phyloP scores from a whole-genome alignment of 2,113 vertebrate genomes.

The Rattus rattus region DNA sequence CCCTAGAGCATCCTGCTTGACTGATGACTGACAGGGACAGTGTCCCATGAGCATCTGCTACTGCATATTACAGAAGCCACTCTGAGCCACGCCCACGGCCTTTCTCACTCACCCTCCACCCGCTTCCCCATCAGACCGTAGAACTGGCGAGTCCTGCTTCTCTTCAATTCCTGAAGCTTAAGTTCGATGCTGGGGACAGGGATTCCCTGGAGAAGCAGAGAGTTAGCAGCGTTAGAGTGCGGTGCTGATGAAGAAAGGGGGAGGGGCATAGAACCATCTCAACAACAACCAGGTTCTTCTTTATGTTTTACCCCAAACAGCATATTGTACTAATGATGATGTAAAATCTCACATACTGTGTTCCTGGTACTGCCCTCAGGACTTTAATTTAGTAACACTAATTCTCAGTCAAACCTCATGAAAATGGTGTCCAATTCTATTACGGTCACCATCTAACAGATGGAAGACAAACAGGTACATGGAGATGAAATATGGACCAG shows the following conservation, averaged over 20 bases:
- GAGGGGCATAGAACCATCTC: background rate
- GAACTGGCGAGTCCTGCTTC: slow-evolving; percentile 89
- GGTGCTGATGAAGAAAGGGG: background rate
- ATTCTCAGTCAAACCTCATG: background rate
- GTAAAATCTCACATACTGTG: background rate
- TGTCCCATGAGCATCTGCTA: too few relatives aligned
- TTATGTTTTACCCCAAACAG: background rate
- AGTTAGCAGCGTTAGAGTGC: background rate
- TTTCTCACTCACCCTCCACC: slow-evolving; percentile 61
- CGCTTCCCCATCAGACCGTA: slow-evolving; percentile 93
- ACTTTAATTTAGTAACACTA: background rate
- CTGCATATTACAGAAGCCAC: background rate
- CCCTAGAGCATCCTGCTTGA: background rate
- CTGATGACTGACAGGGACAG: background rate
- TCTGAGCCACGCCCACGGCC: background rate
- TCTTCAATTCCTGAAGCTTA: slow-evolving; percentile 85
- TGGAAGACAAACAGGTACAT: background rate
- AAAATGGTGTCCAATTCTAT: background rate
- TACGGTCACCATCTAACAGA: background rate
- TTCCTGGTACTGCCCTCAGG: background rate
- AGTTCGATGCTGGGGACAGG: background rate
- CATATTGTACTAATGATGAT: background rate
- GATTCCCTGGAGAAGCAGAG: slow-evolving; percentile 61
- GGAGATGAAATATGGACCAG: background rate
- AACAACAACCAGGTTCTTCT: background rate